These are phyloP conservation scores for Centroberyx gerrardi DNA, from an alignment of 2,797 vertebrate genomes.

Conservation along the genomic window DNA sequence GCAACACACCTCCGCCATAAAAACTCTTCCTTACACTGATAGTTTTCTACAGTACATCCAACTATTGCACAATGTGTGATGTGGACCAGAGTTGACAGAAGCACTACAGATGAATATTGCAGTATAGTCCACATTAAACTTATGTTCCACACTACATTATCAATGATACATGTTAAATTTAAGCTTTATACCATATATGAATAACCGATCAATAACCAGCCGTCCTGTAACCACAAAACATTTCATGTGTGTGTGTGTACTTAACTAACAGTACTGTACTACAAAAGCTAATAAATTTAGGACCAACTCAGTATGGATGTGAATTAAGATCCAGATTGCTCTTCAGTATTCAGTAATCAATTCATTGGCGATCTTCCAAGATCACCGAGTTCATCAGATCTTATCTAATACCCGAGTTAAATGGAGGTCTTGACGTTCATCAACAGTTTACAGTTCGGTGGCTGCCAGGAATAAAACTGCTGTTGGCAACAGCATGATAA, in stretches of 20 bases:
- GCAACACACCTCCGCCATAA: conserved; percentile 48
- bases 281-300: no score
- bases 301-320: no score
- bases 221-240: no score
- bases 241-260: no score
- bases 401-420: conserved; percentile 11
- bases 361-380: background rate
- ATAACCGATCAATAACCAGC: no score
- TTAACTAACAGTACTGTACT: no score
- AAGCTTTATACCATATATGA: no score
- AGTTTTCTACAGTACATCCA: background rate
- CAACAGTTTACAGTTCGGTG: conserved; percentile 9
- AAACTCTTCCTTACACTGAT: conserved; percentile 25
- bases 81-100: background rate
- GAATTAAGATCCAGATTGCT: no score
- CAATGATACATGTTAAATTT: no score
- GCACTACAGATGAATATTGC: background rate
- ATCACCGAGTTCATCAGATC: conserved; percentile 18
- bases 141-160: no score
- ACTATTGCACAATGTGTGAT: conserved; percentile 18
- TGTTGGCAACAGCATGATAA: conserved; percentile 13
- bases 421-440: background rate
- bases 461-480: background rate
- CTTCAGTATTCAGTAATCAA: background rate
- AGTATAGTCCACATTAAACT: background rate